These are phyloP conservation scores for Rhagophthalmus giganteus DNA, from an alignment of 2,888 invertebrate genomes.

Conservation along the genomic window DNA sequence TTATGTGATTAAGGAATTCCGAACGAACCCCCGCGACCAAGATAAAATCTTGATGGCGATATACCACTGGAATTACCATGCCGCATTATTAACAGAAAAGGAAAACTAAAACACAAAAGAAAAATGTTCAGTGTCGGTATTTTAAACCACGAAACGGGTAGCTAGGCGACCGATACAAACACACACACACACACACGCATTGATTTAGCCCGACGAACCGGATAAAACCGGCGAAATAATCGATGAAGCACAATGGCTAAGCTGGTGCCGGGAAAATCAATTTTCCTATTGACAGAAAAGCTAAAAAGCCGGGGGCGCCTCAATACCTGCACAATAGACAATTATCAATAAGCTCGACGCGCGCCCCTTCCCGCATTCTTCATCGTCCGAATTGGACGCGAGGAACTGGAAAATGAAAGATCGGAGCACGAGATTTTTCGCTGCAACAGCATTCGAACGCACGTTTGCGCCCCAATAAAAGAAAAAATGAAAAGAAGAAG, in stretches of 20 bases:
- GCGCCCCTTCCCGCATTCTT: no score
- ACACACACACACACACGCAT: constrained; percentile 51
- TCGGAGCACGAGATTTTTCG: no score
- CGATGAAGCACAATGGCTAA: constrained; percentile 37
- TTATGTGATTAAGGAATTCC: constrained; percentile 26
- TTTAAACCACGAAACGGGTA: constrained; percentile 47
- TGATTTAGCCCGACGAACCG: constrained; percentile 50
- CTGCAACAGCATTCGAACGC: no score
- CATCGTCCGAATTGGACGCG: no score
- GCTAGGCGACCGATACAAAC: constrained; percentile 53
- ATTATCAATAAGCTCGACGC: no score
- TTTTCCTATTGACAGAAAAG: constrained; percentile 36
- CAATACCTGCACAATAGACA: constrained; percentile 21
- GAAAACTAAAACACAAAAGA: constrained; percentile 44
- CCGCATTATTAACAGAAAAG: constrained; percentile 47
- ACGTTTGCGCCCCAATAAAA: no score
- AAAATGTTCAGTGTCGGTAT: constrained; percentile 45
- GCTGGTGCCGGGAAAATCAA: constrained; percentile 38
- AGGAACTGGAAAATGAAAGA: no score
- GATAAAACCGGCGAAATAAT: constrained; percentile 42
- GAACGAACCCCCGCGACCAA: constrained; percentile 19
- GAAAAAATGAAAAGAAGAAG: no score
- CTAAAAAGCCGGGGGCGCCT: no score
- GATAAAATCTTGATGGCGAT: constrained; percentile 36
- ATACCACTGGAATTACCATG: constrained; percentile 28